Base-by-base conservation (phyloP, 2,888 invertebrate species). In the Drosophila limbata region DNA sequence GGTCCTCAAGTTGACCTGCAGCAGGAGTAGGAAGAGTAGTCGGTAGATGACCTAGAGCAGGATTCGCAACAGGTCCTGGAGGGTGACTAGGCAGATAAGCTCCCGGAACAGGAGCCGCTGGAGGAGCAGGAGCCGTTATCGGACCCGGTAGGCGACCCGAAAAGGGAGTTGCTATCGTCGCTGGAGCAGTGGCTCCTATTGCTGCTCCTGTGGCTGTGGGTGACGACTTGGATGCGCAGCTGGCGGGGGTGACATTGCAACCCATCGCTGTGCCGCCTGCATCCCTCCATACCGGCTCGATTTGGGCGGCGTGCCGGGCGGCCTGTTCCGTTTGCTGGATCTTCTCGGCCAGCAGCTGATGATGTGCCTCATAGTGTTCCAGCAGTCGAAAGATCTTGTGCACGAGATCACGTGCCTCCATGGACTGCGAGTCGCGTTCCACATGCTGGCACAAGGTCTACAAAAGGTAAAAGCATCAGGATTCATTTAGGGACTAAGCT, bases 331-430 rank as follows among this genome's bases (percentile, higher is more conserved):
- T 71, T 37, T 68, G 52, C 13, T 73, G 60, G 9, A 91, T 79
- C 73, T 88, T 90, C 33, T 88, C 73, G 35, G 89, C 48, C 6
- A 92, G 70, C 51, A 84, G 77, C 13, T 80, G 75, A 53, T 92
- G 90, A 48, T 90, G 90, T 5, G 40, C 40, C 60, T 91, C 91
- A 44, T 92, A 90, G 50, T 90, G 88, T 21, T 86, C 77, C 19
- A 92, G 72, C 66, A 90, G 88, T 3, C 77, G 66, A 57, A 88
- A 89, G 31, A 92, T 85, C 40, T 79, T 84, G 44, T 90, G 85
- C 45, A 91, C 90, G 15, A 85, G 40, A 9, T 83, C 81, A 1
- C 73, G 76, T 0, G 77, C 66, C 55, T 82, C 72, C 4, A 59
- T 25, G 0, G 77, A 74, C 4, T 84, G 67, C 2, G 84, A 39